Evolutionary conservation across 2,797 vertebrate species (phyloP), one percentile per base, ranked within the genome.

Genomic region (Falco novaeseelandiae): DNA sequence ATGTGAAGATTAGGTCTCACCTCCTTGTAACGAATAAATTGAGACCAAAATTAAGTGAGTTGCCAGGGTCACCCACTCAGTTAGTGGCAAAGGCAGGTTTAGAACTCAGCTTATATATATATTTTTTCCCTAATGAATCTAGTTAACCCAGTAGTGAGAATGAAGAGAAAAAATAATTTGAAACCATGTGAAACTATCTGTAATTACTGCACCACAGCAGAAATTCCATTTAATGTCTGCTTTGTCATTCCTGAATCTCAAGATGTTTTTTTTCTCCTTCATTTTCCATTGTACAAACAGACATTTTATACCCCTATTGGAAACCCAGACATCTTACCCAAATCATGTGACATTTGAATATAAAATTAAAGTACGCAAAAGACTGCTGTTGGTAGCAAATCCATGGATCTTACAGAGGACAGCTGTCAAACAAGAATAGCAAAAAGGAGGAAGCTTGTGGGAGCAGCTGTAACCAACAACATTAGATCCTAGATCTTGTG

Each of bases 31-130:
- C 0, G 0, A 83, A 94, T 84, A 96, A 96, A 92, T 70, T 88
- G 85, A 96, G 85, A 91, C 73, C 70, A 89, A 89, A 94, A 94
- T 95, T 94, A 91, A 90, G 72, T 57, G 87, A 95, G 91, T 93
- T 52, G 5, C 89, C 58, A 82, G 73, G 90, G 89, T 96, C 92
- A 96, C 17, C 55, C 36, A 69, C 46, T 96, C 79, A 86, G 86
- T 85, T 90, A 90, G 84, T 76, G 72, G 76, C 6, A 9, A 85
- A 93, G 20, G 69, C 58, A 88, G 26, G 87, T 92, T 86, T 93
- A 79, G 62, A 94, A 54, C 76, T 86, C 76, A 26, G 44, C 38
- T 81, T 62, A 89, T 26, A 44, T 71, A 85, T 83, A 26, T 90
- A 38, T 91, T 61, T 89, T 92, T 72, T 49, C 69, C 61, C 57